Conservation (phyloP, 2,888 invertebrate genomes). For the Scaptomyza parva region DNA sequence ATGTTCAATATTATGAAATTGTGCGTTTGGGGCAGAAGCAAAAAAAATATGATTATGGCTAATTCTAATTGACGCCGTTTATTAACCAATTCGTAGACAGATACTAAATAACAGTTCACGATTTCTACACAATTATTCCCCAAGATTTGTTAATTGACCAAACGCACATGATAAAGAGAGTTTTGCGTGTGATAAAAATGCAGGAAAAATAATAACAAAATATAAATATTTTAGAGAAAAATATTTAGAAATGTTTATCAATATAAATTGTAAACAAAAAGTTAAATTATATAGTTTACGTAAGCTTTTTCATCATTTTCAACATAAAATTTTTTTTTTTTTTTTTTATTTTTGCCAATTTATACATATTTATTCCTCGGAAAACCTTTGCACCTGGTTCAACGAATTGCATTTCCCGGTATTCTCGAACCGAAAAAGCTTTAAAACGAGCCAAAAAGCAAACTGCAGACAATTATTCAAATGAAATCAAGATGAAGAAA, state of each 20-base stretch:
- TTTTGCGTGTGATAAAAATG: slow-evolving; percentile 2
- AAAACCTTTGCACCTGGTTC: slow-evolving; percentile 9
- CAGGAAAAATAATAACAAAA: too few relatives aligned
- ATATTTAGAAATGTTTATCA: too few relatives aligned
- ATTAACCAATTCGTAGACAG: slow-evolving; percentile 54
- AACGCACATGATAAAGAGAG: slow-evolving; percentile 1
- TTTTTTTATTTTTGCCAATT: slow-evolving; percentile 1
- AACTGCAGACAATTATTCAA: slow-evolving; percentile 46
- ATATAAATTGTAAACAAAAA: too few relatives aligned
- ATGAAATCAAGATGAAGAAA: slow-evolving; percentile 33
- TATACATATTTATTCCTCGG: not conserved
- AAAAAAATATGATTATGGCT: slow-evolving; percentile 16
- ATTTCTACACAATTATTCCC: slow-evolving; percentile 35
- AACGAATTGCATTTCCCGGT: slow-evolving; percentile 33
- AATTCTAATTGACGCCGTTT: slow-evolving; percentile 66
- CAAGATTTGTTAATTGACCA: slow-evolving; percentile 37
- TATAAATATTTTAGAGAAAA: too few relatives aligned
- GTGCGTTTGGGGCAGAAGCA: not conserved
- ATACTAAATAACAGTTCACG: slow-evolving; percentile 51
- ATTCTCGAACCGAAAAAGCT: slow-evolving; percentile 5
- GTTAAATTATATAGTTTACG: not conserved
- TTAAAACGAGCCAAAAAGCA: slow-evolving; percentile 12
- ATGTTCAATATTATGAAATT: not conserved
- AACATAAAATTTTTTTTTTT: not conserved
- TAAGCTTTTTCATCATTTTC: not conserved